phyloP scores from a whole-genome alignment of 1,140 invertebrate species.

The Drosophila murphyi region DNA sequence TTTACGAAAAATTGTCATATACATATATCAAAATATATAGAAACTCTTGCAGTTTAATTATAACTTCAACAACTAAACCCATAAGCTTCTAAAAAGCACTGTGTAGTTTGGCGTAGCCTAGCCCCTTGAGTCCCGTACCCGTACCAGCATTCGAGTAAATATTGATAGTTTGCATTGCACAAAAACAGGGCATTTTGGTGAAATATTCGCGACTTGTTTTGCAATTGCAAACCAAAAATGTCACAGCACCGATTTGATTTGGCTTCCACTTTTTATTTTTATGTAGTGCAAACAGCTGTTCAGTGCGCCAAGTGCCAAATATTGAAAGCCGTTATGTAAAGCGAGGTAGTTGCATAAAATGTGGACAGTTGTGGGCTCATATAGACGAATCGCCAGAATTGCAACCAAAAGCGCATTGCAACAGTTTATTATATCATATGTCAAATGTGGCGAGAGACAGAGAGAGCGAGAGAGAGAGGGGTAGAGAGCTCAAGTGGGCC shows the following conservation, averaged over 20 bases:
- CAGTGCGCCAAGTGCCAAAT: slow-evolving; percentile 2
- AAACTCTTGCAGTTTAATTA: too few species aligned
- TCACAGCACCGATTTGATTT: slow-evolving; percentile 14
- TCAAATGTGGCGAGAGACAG: slow-evolving; percentile 8
- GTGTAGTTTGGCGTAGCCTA: too few species aligned
- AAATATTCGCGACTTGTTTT: slow-evolving; percentile 15
- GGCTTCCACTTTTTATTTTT: not conserved
- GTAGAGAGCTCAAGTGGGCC: slow-evolving; percentile 1
- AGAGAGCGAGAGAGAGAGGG: too few species aligned
- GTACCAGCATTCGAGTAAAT: not conserved
- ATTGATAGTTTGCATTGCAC: not conserved
- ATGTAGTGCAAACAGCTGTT: slow-evolving; percentile 2
- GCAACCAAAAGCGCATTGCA: slow-evolving; percentile 56
- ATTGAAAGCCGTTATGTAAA: slow-evolving; percentile 36
- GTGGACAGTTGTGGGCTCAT: slow-evolving; percentile 2
- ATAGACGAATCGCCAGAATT: slow-evolving; percentile 37
- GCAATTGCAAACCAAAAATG: slow-evolving; percentile 11
- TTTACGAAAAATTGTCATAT: too few species aligned
- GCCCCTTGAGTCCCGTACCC: too few species aligned
- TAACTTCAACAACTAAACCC: too few species aligned
- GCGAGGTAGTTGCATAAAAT: slow-evolving; percentile 28
- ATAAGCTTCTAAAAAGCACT: too few species aligned
- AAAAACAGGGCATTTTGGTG: slow-evolving; percentile 3
- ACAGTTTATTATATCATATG: slow-evolving; percentile 69
- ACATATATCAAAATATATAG: too few species aligned